phyloP scores from a whole-genome alignment of 2,888 invertebrate species.

The Oasisia sp. region DNA sequence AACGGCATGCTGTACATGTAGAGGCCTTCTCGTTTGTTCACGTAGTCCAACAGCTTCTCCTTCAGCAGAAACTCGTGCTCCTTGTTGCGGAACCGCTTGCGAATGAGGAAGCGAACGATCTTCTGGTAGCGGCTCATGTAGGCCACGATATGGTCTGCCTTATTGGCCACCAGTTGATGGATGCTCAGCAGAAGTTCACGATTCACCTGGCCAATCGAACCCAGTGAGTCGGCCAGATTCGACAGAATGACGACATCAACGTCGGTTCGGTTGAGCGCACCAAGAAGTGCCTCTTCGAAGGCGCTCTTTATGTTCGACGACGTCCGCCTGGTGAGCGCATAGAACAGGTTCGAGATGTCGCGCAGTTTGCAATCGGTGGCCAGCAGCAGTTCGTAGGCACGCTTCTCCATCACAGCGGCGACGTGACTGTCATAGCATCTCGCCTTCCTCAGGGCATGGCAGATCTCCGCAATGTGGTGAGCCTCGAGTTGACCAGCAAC shows the following conservation, averaged over 20 bases:
- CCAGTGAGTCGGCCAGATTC: conserved; percentile 42
- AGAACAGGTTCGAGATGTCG: conserved; percentile 33
- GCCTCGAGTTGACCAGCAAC: conserved; percentile 13
- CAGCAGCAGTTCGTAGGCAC: conserved; percentile 29
- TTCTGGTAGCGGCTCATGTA: conserved; percentile 42
- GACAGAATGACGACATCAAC: conserved; percentile 43
- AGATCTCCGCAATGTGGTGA: conserved; percentile 36
- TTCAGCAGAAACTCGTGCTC: conserved; percentile 35
- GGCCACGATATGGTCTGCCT: conserved; percentile 38
- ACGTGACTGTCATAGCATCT: conserved; percentile 21
- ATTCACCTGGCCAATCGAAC: conserved; percentile 35
- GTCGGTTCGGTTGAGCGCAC: conserved; percentile 26
- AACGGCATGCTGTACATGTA: conserved; percentile 34
- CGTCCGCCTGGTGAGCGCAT: conserved; percentile 28
- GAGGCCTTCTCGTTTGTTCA: conserved; percentile 36
- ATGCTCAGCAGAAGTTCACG: conserved; percentile 37
- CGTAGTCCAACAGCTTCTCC: conserved; percentile 34
- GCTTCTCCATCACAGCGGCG: conserved; percentile 25
- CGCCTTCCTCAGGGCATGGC: conserved; percentile 32
- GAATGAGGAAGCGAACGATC: conserved; percentile 40
- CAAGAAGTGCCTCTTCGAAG: conserved; percentile 36
- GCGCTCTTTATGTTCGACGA: conserved; percentile 25
- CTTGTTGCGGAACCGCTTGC: conserved; percentile 33
- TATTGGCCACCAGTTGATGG: conserved; percentile 37
- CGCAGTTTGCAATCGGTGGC: conserved; percentile 25